Evolutionary conservation across 2,888 invertebrate species (phyloP).

Genomic region (Baccha elongata): DNA sequence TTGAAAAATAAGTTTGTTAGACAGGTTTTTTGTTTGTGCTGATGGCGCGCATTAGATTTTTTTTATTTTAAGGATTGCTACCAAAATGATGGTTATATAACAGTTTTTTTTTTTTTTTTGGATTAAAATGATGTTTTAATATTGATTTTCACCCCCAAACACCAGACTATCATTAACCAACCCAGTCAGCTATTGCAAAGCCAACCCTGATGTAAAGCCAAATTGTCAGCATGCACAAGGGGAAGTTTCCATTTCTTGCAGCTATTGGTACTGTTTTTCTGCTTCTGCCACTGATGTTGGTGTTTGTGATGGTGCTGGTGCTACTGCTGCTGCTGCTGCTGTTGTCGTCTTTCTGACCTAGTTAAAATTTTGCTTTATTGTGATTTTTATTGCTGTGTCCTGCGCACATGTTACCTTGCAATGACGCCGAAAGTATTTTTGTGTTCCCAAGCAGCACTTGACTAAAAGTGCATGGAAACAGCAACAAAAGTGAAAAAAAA

Average conservation of each 20-base stretch:
- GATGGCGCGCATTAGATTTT: conserved; percentile 35
- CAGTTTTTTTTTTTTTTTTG: background rate
- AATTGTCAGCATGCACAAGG: conserved; percentile 46
- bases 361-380: conserved; percentile 68
- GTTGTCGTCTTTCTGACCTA: conserved; percentile 68
- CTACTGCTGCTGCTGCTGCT: conserved; percentile 16
- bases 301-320: conserved; percentile 35
- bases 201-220: conserved; percentile 25
- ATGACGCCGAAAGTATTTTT: conserved; percentile 55
- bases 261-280: conserved; percentile 41
- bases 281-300: conserved; percentile 15
- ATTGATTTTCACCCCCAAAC: conserved; percentile 60
- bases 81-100: conserved; percentile 50
- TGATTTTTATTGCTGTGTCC: conserved; percentile 72
- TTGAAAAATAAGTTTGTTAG: conserved; percentile 41
- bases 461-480: conserved; percentile 66
- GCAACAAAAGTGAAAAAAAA: conserved; percentile 18
- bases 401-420: conserved; percentile 63
- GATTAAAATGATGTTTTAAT: conserved; percentile 30
- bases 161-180: conserved; percentile 22
- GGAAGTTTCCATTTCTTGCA: conserved; percentile 63
- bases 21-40: conserved; percentile 49
- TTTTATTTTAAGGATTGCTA: background rate
- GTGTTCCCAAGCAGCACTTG: conserved; percentile 66
- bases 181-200: background rate